These are phyloP conservation scores for Poecilia latipinna DNA, from an alignment of 2,113 vertebrate genomes.

Conservation along the genomic window DNA sequence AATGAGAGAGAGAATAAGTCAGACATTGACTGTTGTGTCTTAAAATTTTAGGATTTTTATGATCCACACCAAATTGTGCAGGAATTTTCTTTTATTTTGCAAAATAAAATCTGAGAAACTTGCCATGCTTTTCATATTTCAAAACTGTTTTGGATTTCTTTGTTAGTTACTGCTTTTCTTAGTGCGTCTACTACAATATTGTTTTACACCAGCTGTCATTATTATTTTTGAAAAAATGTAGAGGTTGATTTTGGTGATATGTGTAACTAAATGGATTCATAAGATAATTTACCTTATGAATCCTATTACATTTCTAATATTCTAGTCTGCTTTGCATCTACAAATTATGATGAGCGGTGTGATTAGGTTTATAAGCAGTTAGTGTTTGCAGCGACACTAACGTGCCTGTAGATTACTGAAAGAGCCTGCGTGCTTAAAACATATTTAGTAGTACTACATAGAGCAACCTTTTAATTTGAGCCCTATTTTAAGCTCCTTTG, in stretches of 20 bases:
- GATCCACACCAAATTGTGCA: no score
- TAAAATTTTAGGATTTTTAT: no score
- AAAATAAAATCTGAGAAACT: no score
- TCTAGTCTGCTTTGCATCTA: background rate
- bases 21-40: no score
- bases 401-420: background rate
- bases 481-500: constrained; percentile 24
- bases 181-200: no score
- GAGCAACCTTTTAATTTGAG: background rate
- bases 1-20: no score
- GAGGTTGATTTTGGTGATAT: background rate
- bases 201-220: no score
- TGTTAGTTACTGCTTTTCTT: no score
- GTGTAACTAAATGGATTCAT: background rate
- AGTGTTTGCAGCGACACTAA: background rate
- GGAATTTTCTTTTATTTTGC: no score
- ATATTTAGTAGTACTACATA: background rate
- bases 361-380: background rate
- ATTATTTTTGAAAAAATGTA: no score
- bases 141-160: no score
- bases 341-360: background rate
- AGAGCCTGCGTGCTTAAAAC: background rate
- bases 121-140: no score
- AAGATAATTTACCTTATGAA: background rate
- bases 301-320: background rate